A percentile compares a stretch with the other conserved stretches of the same genome.
These are phyloP conservation scores for Pan paniscus DNA, from an alignment of 2,113 vertebrate species.

Conservation along the genomic window DNA sequence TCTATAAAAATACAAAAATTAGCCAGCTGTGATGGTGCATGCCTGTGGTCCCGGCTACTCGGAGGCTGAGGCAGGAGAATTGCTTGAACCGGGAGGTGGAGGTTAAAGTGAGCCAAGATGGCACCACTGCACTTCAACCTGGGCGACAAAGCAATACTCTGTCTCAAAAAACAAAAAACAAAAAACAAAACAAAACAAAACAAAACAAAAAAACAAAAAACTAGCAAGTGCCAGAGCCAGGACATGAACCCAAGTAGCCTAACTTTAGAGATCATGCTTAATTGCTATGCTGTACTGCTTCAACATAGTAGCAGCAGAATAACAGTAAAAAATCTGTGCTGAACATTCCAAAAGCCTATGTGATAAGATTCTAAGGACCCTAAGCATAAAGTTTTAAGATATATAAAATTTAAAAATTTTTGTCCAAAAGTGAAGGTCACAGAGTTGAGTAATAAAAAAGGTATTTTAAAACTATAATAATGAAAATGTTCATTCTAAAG, in stretches of 20 bases:
- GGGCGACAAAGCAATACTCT: no score
- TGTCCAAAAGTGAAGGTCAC: background rate
- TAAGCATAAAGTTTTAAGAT: background rate
- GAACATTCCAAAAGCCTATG: background rate
- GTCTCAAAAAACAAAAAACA: no score
- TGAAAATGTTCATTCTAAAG: background rate
- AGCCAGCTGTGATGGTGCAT: no score
- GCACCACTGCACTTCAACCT: no score
- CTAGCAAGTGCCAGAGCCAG: background rate
- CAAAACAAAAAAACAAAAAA: background rate
- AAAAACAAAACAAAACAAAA: no score
- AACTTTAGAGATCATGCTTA: background rate
- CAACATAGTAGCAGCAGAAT: background rate
- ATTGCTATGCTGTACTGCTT: background rate
- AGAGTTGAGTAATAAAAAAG: background rate
- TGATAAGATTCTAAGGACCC: background rate
- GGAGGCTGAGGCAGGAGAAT: no score
- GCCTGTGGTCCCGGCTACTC: no score
- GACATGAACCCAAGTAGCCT: background rate
- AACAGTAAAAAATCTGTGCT: background rate
- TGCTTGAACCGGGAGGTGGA: no score
- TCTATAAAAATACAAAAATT: no score
- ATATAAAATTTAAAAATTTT: constrained; percentile 25
- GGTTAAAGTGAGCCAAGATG: no score
- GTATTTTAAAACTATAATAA: background rate